Base-by-base conservation (phyloP, 2,797 vertebrate species). In the Synaphobranchus kaupii region DNA sequence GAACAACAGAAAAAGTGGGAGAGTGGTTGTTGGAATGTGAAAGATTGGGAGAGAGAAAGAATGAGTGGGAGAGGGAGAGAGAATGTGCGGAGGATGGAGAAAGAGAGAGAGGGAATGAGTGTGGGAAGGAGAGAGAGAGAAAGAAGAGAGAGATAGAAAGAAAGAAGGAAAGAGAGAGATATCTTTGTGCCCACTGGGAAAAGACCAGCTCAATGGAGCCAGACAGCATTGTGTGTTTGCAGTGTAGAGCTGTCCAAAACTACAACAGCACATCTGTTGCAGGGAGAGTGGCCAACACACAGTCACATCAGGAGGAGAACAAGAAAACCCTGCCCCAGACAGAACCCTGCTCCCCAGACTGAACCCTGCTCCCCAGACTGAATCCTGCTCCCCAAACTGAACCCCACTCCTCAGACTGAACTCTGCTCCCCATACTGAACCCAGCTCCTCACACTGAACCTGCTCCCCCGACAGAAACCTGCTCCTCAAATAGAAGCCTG, bases 211-310 rank as follows among this genome's bases (percentile, higher is more conserved):
- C 73, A 76, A 34, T 76, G 73, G 73, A 76, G 73, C 73, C 34
- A 44, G 73, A 76, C 73, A 76, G 73, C 73, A n/a, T 17, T 76
- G 39, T 58, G 12, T 71, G 73, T 56, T 87, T 71, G n/a, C 68
- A 39, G 80, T 39, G 63, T 73, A 50, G 82, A 84, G 86, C 82
- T 84, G 82, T 34, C 48, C 86, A 87, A 31, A 84, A 73, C 86
- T 60, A 87, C 63, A 83, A 87, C 86, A 87, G 68, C 86, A 84
- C 56, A 68, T 87, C 81, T 87, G 81, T 73, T 83, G 84, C 73
- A 44, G 73, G 31, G 34, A 34, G 34, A 44, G 73, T 34, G 13
- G 34, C 73, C n/a, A 39, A 39, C 68, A 71, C 76, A 48, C 76
- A 48, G 8, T 73, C 31, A 73, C 68, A 73, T 73, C 28, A 78